These are phyloP conservation scores for Sisor rabdophorus DNA, from an alignment of 2,113 vertebrate species.

Conservation along the genomic window DNA sequence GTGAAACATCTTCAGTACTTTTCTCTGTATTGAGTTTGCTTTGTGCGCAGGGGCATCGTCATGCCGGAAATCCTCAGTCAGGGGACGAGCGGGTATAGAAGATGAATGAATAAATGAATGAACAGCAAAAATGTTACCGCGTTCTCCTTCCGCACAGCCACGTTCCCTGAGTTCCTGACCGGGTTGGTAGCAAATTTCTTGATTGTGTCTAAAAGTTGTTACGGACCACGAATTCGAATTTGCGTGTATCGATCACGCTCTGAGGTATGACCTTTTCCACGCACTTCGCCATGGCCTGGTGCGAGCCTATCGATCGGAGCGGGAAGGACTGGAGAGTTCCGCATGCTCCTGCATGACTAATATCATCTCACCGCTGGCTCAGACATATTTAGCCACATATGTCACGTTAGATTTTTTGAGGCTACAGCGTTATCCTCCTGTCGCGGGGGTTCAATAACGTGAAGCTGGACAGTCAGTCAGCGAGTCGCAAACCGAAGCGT, in stretches of 20 bases:
- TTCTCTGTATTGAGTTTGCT: not conserved
- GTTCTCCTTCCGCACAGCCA: not conserved
- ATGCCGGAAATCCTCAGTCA: no score
- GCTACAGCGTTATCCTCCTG: not conserved
- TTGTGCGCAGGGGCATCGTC: not conserved
- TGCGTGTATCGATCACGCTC: slow-evolving; percentile 43
- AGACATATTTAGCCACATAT: slow-evolving; percentile 26
- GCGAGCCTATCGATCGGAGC: slow-evolving; percentile 26
- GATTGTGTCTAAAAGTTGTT: slow-evolving; percentile 13
- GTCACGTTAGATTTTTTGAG: slow-evolving; percentile 25
- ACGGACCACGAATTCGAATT: slow-evolving; percentile 36
- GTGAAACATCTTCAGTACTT: not conserved
- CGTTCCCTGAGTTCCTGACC: slow-evolving; percentile 2
- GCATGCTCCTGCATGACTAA: slow-evolving; percentile 27
- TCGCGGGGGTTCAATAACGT: not conserved
- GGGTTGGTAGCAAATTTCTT: slow-evolving; percentile 15
- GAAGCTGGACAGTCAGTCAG: slow-evolving; percentile 12
- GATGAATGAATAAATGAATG: no score
- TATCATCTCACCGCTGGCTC: slow-evolving; percentile 11
- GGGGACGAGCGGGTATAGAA: no score
- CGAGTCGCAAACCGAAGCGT: not conserved
- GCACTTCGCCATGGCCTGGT: slow-evolving; percentile 33
- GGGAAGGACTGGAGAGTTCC: not conserved
- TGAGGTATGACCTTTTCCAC: slow-evolving; percentile 52
- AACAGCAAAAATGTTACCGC: no score